phyloP scores from a whole-genome alignment of 2,888 invertebrate genomes.

The Subacronicta megacephala region DNA sequence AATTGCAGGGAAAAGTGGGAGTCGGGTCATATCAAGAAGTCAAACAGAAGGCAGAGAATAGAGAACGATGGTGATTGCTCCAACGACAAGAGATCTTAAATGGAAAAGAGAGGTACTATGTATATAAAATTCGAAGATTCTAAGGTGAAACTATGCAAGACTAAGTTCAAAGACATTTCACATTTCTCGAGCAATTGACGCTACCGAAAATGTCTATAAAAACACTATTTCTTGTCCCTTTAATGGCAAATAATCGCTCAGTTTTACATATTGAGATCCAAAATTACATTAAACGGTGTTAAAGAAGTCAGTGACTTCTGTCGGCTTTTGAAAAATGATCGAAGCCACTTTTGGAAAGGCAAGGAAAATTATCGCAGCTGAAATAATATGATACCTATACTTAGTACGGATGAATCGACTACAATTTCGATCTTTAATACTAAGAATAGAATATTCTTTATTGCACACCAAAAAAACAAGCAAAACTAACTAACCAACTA shows the following conservation, averaged over 20 bases:
- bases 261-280: neutral
- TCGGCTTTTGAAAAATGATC: neutral
- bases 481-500: too few relatives aligned
- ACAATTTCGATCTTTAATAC: too few relatives aligned
- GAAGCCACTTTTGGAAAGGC: neutral
- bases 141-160: too few relatives aligned
- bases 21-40: too few relatives aligned
- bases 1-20: too few relatives aligned
- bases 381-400: neutral
- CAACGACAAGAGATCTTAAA: too few relatives aligned
- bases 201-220: neutral
- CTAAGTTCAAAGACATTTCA: neutral
- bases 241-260: slow-evolving; percentile 3
- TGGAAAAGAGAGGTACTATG: too few relatives aligned
- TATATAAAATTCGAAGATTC: too few relatives aligned
- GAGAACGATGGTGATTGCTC: too few relatives aligned
- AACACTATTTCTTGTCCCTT: neutral
- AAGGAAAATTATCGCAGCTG: neutral
- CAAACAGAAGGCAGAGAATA: neutral
- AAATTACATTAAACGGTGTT: slow-evolving; percentile 1
- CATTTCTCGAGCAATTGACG: neutral
- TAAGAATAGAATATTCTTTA: too few relatives aligned
- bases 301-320: neutral
- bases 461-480: too few relatives aligned
- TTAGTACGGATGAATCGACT: too few relatives aligned